A percentile compares a stretch with the other conserved stretches of the same genome.
phyloP scores from a whole-genome alignment of 2,797 vertebrate genomes.

The Odontamblyopus lacepedii region DNA sequence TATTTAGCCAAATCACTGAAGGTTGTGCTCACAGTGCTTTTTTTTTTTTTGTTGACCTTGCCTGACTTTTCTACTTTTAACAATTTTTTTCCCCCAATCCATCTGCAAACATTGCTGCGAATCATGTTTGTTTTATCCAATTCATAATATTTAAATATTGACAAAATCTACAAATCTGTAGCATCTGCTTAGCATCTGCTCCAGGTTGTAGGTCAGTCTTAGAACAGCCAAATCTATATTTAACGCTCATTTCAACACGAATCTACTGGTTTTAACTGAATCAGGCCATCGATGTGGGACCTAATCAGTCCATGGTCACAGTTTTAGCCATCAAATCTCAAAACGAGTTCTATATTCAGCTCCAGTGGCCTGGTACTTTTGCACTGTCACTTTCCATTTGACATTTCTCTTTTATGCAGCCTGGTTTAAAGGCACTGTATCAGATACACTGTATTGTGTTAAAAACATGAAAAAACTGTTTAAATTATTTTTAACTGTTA shows the following conservation, averaged over 20 bases:
- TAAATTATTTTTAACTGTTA: too few relatives aligned
- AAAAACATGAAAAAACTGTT: too few relatives aligned
- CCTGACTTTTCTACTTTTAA: neutral
- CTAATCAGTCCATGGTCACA: slow-evolving; percentile 10
- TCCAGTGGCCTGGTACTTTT: slow-evolving; percentile 2
- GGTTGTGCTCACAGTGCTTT: neutral
- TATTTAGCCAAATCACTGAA: too few relatives aligned
- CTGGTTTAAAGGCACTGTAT: too few relatives aligned
- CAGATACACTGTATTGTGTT: too few relatives aligned
- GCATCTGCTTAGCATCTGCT: neutral
- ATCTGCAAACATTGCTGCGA: too few relatives aligned
- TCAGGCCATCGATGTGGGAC: slow-evolving; percentile 1
- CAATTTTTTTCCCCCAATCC: too few relatives aligned
- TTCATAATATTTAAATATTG: neutral
- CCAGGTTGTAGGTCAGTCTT: neutral
- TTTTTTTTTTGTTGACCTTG: neutral
- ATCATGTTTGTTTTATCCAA: neutral
- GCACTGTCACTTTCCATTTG: neutral
- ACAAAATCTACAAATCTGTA: neutral
- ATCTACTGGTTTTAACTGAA: neutral
- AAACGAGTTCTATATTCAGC: slow-evolving; percentile 7
- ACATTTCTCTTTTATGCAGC: neutral
- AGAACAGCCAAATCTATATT: neutral
- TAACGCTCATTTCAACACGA: neutral
- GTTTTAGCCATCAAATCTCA: slow-evolving; percentile 11